Conservation (phyloP, 2,888 invertebrate species). For the Lepeophtheirus nordmannii region DNA sequence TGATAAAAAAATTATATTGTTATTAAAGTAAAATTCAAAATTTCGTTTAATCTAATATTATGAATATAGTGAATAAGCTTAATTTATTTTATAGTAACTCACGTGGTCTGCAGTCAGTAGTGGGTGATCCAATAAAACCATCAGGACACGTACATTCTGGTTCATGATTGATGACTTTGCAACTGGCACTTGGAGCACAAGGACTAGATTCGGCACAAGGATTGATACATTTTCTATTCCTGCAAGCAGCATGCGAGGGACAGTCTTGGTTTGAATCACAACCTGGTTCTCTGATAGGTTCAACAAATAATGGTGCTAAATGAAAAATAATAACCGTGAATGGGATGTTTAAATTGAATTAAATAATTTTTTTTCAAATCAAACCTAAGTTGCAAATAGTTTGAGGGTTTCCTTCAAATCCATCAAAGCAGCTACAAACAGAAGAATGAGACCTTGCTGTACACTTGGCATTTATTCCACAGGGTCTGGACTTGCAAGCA, state of each 20-base stretch:
- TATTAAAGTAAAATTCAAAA: neutral
- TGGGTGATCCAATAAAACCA: conserved; percentile 63
- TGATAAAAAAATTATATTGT: neutral
- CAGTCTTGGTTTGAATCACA: conserved; percentile 47
- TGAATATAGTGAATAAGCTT: neutral
- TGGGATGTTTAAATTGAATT: neutral
- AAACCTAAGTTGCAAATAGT: conserved; percentile 43
- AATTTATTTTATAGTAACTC: conserved; percentile 30
- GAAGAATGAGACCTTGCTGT: conserved; percentile 57
- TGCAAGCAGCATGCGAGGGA: conserved; percentile 30
- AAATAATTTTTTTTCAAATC: neutral
- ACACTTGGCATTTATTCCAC: conserved; percentile 65
- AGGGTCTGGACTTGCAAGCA: conserved; percentile 43
- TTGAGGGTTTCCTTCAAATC: conserved; percentile 70
- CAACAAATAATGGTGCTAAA: conserved; percentile 3
- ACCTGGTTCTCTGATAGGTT: conserved; percentile 40
- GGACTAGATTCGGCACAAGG: conserved; percentile 41
- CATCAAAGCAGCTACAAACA: conserved; percentile 63
- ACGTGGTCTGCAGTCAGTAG: conserved; percentile 20
- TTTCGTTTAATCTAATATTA: neutral
- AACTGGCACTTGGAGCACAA: conserved; percentile 57
- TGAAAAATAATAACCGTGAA: neutral
- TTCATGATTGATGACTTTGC: conserved; percentile 59
- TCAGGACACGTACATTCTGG: conserved; percentile 59
- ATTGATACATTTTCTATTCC: conserved; percentile 47